Evolutionary conservation across 2,113 vertebrate species (phyloP).

Genomic region (Psittacus erithacus): DNA sequence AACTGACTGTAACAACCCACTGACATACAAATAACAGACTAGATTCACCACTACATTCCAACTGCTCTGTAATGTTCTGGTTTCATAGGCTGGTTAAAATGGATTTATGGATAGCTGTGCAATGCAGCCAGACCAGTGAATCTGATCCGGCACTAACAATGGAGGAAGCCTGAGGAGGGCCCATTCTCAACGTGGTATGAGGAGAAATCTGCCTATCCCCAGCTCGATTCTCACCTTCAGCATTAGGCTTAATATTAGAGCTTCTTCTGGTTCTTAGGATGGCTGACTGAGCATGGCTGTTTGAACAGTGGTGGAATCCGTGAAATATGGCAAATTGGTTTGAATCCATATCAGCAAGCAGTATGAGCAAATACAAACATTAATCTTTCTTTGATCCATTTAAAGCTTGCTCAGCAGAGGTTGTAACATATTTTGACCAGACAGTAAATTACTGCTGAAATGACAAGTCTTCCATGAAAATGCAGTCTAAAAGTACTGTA

Average conservation of each 20-base stretch:
- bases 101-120: background rate
- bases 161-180: background rate
- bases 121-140: background rate
- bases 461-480: background rate
- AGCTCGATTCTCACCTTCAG: accelerated
- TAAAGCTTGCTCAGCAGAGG: background rate
- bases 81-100: background rate
- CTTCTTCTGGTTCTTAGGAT: background rate
- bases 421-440: background rate
- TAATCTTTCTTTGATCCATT: background rate
- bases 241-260: background rate
- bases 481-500: background rate
- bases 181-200: accelerated
- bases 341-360: background rate
- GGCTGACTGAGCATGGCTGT: background rate
- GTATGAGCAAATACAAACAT: background rate
- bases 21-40: background rate
- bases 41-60: background rate
- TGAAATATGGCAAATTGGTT: background rate
- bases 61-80: background rate
- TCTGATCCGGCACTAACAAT: background rate
- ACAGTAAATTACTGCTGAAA: background rate
- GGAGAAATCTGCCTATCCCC: background rate
- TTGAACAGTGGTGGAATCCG: accelerated
- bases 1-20: background rate